phyloP scores from a whole-genome alignment of 2,797 vertebrate genomes.

The Acanthopagrus latus region DNA sequence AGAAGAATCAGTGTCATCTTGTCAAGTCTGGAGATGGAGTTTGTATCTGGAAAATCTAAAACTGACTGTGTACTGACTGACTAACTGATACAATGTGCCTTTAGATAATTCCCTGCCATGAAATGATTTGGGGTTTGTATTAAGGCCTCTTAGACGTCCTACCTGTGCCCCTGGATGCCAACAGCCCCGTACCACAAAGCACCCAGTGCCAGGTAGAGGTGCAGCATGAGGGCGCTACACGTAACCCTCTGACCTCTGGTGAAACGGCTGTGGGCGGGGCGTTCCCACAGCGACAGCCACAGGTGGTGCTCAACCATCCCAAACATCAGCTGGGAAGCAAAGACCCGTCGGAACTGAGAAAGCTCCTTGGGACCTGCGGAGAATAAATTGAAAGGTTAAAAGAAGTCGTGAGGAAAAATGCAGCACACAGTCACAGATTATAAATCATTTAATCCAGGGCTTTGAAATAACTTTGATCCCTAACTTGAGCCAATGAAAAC shows the following conservation, averaged over 20 bases:
- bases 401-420: background rate
- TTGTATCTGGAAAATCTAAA: background rate
- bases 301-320: slow-evolving; percentile 85
- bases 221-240: slow-evolving; percentile 81
- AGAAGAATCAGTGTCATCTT: background rate
- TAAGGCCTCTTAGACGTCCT: background rate
- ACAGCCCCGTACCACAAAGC: slow-evolving; percentile 87
- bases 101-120: background rate
- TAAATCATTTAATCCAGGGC: too few species aligned
- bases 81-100: too few species aligned
- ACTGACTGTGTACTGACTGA: too few species aligned
- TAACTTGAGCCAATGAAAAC: too few species aligned
- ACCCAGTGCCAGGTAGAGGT: slow-evolving; percentile 84
- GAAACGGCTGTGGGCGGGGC: slow-evolving; percentile 83
- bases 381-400: background rate
- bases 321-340: slow-evolving; percentile 83
- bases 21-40: background rate
- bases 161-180: slow-evolving; percentile 77
- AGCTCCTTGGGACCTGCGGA: slow-evolving; percentile 86
- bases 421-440: too few species aligned
- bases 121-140: background rate
- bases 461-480: too few species aligned
- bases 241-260: slow-evolving; percentile 86
- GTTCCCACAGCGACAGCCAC: slow-evolving; percentile 88
- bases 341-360: slow-evolving; percentile 77